phyloP scores from a whole-genome alignment of 2,113 vertebrate genomes.

The Tylochromis polylepis region DNA sequence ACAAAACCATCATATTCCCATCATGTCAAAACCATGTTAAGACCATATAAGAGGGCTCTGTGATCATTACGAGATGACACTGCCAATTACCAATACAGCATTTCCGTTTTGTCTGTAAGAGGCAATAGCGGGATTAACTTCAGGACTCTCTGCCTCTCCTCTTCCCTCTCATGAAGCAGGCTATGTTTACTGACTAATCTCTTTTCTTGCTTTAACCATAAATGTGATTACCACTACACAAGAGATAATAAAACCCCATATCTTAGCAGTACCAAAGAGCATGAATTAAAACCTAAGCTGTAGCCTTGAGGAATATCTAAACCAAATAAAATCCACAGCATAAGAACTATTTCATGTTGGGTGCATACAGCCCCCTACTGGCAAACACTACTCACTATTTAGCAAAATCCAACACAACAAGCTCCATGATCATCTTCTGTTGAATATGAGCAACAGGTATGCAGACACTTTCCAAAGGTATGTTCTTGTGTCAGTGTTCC shows the following conservation, averaged over 20 bases:
- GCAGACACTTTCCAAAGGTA: not conserved
- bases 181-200: constrained; percentile 62
- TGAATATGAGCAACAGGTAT: constrained; percentile 68
- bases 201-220: constrained; percentile 65
- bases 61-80: constrained; percentile 37
- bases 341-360: constrained; percentile 28
- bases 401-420: constrained; percentile 34
- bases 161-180: constrained; percentile 40
- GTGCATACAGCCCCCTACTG: constrained; percentile 75
- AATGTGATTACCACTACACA: constrained; percentile 71
- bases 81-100: constrained; percentile 40
- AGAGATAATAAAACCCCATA: constrained; percentile 66
- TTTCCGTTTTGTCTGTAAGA: constrained; percentile 42
- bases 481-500: not conserved
- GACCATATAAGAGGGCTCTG: constrained; percentile 17
- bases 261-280: constrained; percentile 53
- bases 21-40: not conserved
- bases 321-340: constrained; percentile 25
- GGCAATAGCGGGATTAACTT: constrained; percentile 56
- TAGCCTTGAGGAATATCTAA: constrained; percentile 64
- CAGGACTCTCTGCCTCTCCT: constrained; percentile 16
- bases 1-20: constrained; percentile 5
- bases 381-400: constrained; percentile 36
- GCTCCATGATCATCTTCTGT: constrained; percentile 54
- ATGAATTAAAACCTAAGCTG: constrained; percentile 66